A percentile compares a stretch with the other conserved stretches of the same genome.
Conservation (phyloP, 2,113 vertebrate genomes). For the Parotia lawesii region DNA sequence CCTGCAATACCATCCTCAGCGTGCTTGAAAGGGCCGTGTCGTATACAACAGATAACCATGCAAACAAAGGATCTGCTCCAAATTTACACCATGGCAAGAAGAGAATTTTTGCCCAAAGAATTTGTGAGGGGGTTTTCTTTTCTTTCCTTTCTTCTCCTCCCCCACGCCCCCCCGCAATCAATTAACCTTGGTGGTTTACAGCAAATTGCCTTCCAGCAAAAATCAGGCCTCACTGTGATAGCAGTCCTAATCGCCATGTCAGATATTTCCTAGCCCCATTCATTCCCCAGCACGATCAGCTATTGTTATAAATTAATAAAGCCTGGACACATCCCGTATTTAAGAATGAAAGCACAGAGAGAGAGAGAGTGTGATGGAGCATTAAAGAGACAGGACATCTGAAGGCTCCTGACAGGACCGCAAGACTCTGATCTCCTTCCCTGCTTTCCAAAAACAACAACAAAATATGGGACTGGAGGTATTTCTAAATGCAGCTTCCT, state of each 20-base stretch:
- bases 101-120: not conserved
- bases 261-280: not conserved
- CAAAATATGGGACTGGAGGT: not conserved
- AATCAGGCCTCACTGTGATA: not conserved
- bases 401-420: not conserved
- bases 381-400: slow-evolving; percentile 8
- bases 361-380: not conserved
- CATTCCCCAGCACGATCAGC: slow-evolving; percentile 35
- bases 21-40: not conserved
- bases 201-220: slow-evolving; percentile 9
- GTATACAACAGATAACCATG: fast-evolving
- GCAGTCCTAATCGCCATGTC: slow-evolving; percentile 29
- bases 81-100: not conserved
- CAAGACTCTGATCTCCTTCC: not conserved
- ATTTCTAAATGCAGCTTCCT: slow-evolving; percentile 5
- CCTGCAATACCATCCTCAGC: fast-evolving
- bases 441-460: not conserved
- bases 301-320: slow-evolving; percentile 50
- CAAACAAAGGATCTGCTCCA: not conserved
- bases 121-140: fast-evolving
- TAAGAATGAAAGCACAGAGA: slow-evolving; percentile 13
- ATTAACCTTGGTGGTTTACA: not conserved
- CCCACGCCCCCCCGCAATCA: not conserved
- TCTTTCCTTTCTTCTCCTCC: too few relatives aligned
- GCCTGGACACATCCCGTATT: not conserved